Conservation (phyloP, 2,888 invertebrate genomes). For the Cepaea hortensis region DNA sequence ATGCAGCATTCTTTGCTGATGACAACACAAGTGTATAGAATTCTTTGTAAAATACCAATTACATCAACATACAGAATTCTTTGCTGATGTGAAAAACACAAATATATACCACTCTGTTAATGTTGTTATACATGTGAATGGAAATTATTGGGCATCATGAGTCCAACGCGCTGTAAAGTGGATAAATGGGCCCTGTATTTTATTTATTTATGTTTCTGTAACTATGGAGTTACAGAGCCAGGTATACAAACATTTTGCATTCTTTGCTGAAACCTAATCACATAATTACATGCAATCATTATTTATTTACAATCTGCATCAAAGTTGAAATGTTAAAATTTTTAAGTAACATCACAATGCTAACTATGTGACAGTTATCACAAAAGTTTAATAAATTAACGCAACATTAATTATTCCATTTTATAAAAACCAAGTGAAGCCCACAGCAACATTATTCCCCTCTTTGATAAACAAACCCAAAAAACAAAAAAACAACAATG, state of each 20-base stretch:
- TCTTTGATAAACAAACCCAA: neutral
- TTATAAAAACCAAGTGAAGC: neutral
- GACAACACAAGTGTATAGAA: too few species aligned
- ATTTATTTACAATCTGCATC: neutral
- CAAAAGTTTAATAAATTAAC: neutral
- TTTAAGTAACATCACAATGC: neutral
- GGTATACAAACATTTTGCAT: neutral
- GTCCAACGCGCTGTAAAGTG: too few species aligned
- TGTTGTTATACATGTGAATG: too few species aligned
- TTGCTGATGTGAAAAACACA: too few species aligned
- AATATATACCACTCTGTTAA: neutral
- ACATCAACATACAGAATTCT: too few species aligned
- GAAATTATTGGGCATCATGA: too few species aligned
- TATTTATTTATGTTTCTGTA: too few species aligned
- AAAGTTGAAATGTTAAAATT: neutral
- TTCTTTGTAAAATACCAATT: too few species aligned
- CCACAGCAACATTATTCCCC: neutral
- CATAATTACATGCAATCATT: constrained; percentile 3
- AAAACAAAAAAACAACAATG: neutral
- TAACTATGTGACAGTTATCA: constrained; percentile 9
- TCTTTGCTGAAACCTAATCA: neutral
- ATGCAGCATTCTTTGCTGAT: too few species aligned
- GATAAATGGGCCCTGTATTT: too few species aligned
- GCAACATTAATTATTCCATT: neutral
- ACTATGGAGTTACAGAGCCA: too few species aligned